Base-by-base conservation (phyloP, 2,888 invertebrate species). In the Cephus pulcher region DNA sequence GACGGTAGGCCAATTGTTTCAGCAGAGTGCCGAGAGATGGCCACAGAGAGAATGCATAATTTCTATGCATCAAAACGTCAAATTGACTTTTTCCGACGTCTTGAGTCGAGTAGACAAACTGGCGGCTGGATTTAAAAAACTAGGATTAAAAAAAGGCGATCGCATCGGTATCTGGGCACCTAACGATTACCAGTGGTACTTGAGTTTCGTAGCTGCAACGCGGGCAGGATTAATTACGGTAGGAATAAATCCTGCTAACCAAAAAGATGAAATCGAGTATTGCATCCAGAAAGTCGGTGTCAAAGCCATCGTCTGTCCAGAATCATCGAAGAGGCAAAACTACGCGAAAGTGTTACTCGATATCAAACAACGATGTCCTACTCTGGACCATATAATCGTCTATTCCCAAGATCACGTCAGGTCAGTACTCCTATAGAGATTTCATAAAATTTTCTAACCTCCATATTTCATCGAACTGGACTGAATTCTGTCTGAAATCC, bases 131-230 rank as follows among this genome's bases (percentile, higher is more conserved):
- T 92, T 97, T 0, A 85, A 93, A n/a, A 93, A 94, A 69, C 86
- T 96, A 34, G 97, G 97, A 0, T 86, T 97, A 32, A 89, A 94
- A 77, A 93, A 91, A 37, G 96, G 96, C 0, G 97, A 98, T 87
- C 92, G 95, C 12, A 88, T 98, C 4, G 97, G 95, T 0, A 92
- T 98, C 34, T 97, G 96, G 96, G 94, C 95, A 0, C 96, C 97
- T 0, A 98, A 97, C 91, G 92, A 93, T 68, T 89, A 94, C 73
- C 95, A 97, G 88, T 98, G 97, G 97, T 93, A 95, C 80, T 85
- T 96, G 0, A 92, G 94, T 0, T 94, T 95, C 89, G 92, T 95
- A 88, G 97, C 95, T 0, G 94, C 95, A 1, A 94, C 95, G 0
- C 94, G 96, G 82, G 94, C 94, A 1, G 97, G 97, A 0, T 91